Base-by-base conservation (phyloP, 2,113 vertebrate genomes). In the Elephantulus edwardii region DNA sequence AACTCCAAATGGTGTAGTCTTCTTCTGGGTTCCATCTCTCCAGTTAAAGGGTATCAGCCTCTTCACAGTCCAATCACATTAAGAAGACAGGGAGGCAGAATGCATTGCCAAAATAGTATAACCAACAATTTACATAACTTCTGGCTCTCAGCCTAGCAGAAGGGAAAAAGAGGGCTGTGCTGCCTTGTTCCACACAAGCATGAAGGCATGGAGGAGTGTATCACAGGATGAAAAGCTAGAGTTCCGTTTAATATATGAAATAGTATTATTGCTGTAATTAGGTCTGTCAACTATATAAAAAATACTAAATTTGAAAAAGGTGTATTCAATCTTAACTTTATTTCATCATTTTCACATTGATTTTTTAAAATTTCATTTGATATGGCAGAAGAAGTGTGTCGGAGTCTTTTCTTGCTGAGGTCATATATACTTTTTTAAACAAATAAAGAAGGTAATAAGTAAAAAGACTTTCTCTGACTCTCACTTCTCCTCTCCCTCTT, bases 371-470 rank as follows among this genome's bases (percentile, higher is more conserved):
- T n/a, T n/a, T n/a, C n/a, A n/a, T n/a, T n/a, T n/a, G n/a, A n/a
- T n/a, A n/a, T n/a, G n/a, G n/a, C n/a, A n/a, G n/a, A n/a, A n/a
- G n/a, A n/a, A n/a, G n/a, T n/a, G n/a, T n/a, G n/a, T n/a, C n/a
- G n/a, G n/a, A n/a, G n/a, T n/a, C n/a, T n/a, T n/a, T n/a, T n/a
- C n/a, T n/a, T n/a, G n/a, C n/a, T n/a, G n/a, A n/a, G n/a, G n/a
- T n/a, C n/a, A n/a, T n/a, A n/a, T n/a, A n/a, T n/a, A n/a, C n/a
- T n/a, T n/a, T n/a, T n/a, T n/a, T n/a, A n/a, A n/a, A n/a, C 48
- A 50, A 81, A 54, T 33, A n/a, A 91, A 64, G n/a, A 93, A 83
- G 28, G 19, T 20, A 90, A 88, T 66, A 90, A 52, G 71, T 64
- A 58, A n/a, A n/a, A n/a, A n/a, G n/a, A n/a, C n/a, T n/a, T n/a